Conservation (phyloP, 2,113 vertebrate species). For the Apodemus sylvaticus region DNA sequence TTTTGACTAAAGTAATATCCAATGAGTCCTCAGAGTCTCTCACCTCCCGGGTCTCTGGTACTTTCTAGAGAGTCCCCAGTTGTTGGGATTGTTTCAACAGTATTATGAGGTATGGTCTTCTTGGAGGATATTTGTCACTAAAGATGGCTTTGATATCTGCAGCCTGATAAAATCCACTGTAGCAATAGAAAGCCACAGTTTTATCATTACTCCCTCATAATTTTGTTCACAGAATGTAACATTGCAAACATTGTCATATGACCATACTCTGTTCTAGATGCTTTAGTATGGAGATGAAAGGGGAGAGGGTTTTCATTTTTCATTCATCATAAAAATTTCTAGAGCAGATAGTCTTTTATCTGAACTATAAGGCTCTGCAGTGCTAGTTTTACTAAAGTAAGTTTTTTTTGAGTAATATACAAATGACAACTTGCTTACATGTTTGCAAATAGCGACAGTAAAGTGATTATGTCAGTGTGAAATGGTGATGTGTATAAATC, state of each 20-base stretch:
- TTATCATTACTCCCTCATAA: not conserved
- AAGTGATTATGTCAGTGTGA: not conserved
- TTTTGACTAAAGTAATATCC: too few relatives aligned
- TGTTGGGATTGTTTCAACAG: not conserved
- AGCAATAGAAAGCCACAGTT: not conserved
- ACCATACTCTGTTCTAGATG: not conserved
- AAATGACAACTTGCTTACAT: not conserved
- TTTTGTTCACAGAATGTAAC: not conserved
- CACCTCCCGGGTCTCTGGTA: too few relatives aligned
- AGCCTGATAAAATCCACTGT: not conserved
- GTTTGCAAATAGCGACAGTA: not conserved
- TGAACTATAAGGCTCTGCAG: not conserved
- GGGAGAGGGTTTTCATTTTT: not conserved
- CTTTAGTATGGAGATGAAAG: not conserved
- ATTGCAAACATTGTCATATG: not conserved
- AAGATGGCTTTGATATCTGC: not conserved
- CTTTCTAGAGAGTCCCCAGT: not conserved
- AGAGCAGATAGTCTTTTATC: not conserved
- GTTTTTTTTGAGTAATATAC: not conserved
- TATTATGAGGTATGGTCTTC: not conserved
- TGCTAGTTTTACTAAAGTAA: not conserved
- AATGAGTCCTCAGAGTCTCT: too few relatives aligned
- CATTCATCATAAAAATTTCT: not conserved
- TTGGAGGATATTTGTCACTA: not conserved
- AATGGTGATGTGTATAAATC: not conserved